Base-by-base conservation (phyloP, 2,113 vertebrate species). In the Brachyistius frenatus region DNA sequence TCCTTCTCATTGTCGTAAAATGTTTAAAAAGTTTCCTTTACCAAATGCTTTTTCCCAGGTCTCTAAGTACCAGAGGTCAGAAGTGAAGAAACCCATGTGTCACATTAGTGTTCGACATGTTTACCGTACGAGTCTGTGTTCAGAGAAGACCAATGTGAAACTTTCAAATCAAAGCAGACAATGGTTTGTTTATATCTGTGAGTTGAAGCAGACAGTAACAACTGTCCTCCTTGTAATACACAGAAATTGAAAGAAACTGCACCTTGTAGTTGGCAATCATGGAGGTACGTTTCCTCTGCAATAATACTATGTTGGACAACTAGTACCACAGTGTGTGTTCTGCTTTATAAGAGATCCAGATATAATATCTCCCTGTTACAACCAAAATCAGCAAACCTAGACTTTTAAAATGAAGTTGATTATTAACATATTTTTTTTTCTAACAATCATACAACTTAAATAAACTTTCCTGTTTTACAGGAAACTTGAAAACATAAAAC, bases 121-220 rank as follows among this genome's bases (percentile, higher is more conserved):
- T 92, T 85, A 86, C 72, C 66, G 54, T 37, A 37, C 23, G 10
- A 7, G 70, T 53, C 79, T 89, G 36, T 85, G 73, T 89, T 77
- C 66, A 76, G 65, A 54, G 44, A 63, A 58, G 50, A 78, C 57
- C 33, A 35, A 78, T 7, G 5, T 53, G 37, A 31, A 14, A 39
- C 62, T 39, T 50, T 63, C 16, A 11, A 74, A 77, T 47, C 9
- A 15, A 77, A 46, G 23, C 53, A 61, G 49, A 41, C 63, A 54
- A 37, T 13, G 53, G 15, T 39, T 71, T 80, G 61, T 76, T 66
- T 60, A 36, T 23, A 14, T 50, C 5, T 33, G 30, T 54, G 71
- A 73, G 69, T 23, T 35, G 11, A 73, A 60, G 33, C 46, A 74
- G 57, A 36, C n/a, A 2, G 11, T 56, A 13, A 60, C 50, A 57